Percentiles rank a stretch among this genome's conserved stretches.
Evolutionary conservation across 2,888 invertebrate species (phyloP).

Genomic region (Parapristionchus giblindavisi): DNA sequence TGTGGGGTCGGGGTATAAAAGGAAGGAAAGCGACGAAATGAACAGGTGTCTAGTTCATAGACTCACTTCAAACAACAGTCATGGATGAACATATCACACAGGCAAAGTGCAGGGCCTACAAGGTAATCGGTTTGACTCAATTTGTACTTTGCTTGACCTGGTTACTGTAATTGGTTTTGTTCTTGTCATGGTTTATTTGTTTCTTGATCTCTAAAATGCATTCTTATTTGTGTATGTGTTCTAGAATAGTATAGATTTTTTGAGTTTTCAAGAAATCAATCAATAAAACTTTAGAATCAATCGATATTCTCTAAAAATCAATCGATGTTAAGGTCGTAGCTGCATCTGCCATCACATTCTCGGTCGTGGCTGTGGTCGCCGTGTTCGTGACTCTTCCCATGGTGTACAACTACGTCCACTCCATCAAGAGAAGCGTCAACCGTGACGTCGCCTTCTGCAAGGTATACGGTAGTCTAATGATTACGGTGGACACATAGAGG

Average conservation of each 20-base stretch:
- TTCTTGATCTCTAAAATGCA: too few relatives aligned
- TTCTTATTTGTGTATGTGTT: too few relatives aligned
- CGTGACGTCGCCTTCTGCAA: constrained; percentile 53
- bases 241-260: too few relatives aligned
- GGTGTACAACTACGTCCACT: constrained; percentile 51
- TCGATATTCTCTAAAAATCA: too few relatives aligned
- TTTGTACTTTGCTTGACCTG: not conserved
- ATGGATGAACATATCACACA: constrained; percentile 22
- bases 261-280: too few relatives aligned
- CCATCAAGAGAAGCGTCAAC: constrained; percentile 50
- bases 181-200: too few relatives aligned
- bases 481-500: too few relatives aligned
- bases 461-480: constrained; percentile 18
- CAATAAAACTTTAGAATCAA: too few relatives aligned
- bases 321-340: constrained; percentile 26
- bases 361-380: constrained; percentile 28
- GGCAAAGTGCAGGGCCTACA: constrained; percentile 34
- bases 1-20: constrained; percentile 11
- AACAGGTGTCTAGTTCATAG: constrained; percentile 10
- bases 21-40: not conserved
- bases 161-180: not conserved
- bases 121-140: constrained; percentile 8
- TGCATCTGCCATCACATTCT: constrained; percentile 30
- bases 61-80: not conserved
- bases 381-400: constrained; percentile 32